These are phyloP conservation scores for Erebia aethiops DNA, from an alignment of 2,888 invertebrate species.

Conservation along the genomic window DNA sequence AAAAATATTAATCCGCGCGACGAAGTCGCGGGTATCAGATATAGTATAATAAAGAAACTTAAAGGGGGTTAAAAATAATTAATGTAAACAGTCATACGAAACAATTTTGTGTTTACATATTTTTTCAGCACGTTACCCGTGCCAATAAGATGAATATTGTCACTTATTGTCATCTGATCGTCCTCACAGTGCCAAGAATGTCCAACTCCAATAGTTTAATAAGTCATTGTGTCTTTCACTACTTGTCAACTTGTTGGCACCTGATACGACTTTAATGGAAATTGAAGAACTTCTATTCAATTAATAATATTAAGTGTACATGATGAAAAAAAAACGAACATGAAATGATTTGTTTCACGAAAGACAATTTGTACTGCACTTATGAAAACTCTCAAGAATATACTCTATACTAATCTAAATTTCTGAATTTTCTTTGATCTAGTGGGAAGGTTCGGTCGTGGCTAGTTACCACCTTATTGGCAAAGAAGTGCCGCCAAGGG, in stretches of 20 bases:
- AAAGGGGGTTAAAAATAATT: not conserved
- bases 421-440: no score
- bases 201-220: constrained; percentile 2
- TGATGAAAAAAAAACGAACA: no score
- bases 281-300: not conserved
- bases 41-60: no score
- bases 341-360: no score
- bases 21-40: no score
- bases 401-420: no score
- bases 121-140: not conserved
- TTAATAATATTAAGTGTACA: not conserved
- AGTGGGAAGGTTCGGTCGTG: not conserved
- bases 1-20: no score
- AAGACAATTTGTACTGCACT: no score
- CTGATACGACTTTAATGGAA: not conserved
- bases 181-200: constrained; percentile 27
- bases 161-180: constrained; percentile 5
- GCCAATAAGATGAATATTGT: constrained; percentile 9
- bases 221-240: constrained; percentile 20
- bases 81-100: not conserved
- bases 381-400: no score
- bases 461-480: not conserved
- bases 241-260: not conserved
- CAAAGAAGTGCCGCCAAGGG: no score
- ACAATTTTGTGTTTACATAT: not conserved